phyloP scores from a whole-genome alignment of 2,888 invertebrate genomes.

The Teleogryllus oceanicus region DNA sequence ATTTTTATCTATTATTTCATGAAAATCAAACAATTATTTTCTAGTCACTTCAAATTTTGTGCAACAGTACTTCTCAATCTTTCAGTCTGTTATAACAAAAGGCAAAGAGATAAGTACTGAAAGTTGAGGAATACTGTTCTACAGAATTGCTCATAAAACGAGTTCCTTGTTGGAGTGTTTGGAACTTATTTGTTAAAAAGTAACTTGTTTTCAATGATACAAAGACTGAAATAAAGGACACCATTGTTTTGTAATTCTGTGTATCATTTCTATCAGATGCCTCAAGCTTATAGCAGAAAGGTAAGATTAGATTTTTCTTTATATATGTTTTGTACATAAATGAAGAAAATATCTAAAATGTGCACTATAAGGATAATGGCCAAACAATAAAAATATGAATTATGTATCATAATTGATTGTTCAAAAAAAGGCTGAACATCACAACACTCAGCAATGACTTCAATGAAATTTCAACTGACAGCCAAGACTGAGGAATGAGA shows the following conservation, averaged over 20 bases:
- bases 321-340: too few species aligned
- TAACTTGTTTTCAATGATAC: neutral
- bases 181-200: neutral
- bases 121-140: neutral
- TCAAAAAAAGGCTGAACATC: too few species aligned
- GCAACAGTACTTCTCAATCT: neutral
- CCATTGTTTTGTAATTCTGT: neutral
- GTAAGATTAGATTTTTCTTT: too few species aligned
- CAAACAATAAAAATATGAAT: too few species aligned
- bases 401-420: too few species aligned
- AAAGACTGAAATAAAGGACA: constrained; percentile 4
- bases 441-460: too few species aligned
- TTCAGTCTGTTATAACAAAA: neutral
- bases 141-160: neutral
- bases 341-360: too few species aligned
- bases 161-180: constrained; percentile 18
- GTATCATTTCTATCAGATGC: neutral
- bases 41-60: constrained; percentile 6
- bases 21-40: neutral
- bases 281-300: too few species aligned
- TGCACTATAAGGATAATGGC: too few species aligned
- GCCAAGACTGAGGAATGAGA: too few species aligned
- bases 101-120: neutral
- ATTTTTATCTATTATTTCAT: neutral
- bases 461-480: too few species aligned